A percentile compares a stretch with the other conserved stretches of the same genome.
Evolutionary conservation across 2,113 vertebrate species (phyloP).

Genomic region (Dendropsophus ebraccatus): DNA sequence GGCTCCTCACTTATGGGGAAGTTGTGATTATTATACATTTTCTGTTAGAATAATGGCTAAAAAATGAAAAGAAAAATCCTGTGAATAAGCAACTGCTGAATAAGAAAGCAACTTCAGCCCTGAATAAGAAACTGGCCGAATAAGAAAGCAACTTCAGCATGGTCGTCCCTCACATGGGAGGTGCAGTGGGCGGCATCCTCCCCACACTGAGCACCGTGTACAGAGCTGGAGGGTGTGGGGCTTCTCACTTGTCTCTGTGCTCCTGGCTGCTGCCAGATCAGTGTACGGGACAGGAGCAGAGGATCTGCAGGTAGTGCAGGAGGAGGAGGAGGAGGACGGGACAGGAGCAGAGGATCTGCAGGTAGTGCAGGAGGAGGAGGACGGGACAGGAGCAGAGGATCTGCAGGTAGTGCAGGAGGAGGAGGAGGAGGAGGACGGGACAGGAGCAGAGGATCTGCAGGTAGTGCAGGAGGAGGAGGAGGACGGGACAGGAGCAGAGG

Average conservation of each 20-base stretch:
- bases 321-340: too few relatives aligned
- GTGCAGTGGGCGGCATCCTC: conserved; percentile 33
- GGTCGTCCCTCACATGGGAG: conserved; percentile 9
- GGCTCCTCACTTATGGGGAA: too few relatives aligned
- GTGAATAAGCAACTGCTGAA: too few relatives aligned
- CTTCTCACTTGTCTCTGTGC: neutral
- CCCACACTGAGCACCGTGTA: neutral
- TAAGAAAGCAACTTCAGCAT: neutral
- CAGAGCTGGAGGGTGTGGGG: neutral
- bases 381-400: neutral
- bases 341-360: neutral
- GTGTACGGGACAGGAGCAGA: conserved; percentile 31
- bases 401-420: too few relatives aligned
- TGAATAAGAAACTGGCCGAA: too few relatives aligned
- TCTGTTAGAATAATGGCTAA: too few relatives aligned
- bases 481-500: conserved; percentile 29
- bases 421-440: too few relatives aligned
- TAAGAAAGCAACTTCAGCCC: too few relatives aligned
- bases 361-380: neutral
- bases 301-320: too few relatives aligned
- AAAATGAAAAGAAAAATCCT: too few relatives aligned
- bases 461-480: too few relatives aligned
- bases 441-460: neutral
- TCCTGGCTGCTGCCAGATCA: neutral
- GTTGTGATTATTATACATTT: too few relatives aligned